phyloP scores from a whole-genome alignment of 2,888 invertebrate genomes.

The Strigamia transsilvanica region DNA sequence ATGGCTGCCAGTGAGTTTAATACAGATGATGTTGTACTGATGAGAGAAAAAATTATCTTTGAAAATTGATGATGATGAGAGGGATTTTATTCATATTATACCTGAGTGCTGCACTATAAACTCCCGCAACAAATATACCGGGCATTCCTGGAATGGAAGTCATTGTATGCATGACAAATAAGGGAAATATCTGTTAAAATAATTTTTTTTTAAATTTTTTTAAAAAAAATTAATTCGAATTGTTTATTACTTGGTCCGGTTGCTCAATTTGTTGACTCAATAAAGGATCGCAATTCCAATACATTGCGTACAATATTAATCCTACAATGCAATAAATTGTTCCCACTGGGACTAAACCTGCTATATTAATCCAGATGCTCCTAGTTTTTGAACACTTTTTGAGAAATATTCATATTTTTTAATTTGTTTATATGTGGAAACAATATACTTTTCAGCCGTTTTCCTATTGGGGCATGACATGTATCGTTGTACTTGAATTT shows the following conservation, averaged over 20 bases:
- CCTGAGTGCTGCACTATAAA: constrained; percentile 89
- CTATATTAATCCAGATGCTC: constrained; percentile 33
- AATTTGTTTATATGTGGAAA: no score
- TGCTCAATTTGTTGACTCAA: constrained; percentile 48
- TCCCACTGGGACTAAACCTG: background rate
- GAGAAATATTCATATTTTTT: background rate
- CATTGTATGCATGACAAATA: constrained; percentile 85
- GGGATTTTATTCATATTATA: background rate
- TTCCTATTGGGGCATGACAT: constrained; percentile 37
- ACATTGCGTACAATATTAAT: constrained; percentile 33
- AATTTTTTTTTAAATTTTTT: background rate
- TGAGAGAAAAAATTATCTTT: background rate
- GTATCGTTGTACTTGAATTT: constrained; percentile 50
- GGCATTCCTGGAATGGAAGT: constrained; percentile 79
- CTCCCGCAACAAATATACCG: constrained; percentile 88
- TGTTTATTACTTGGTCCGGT: constrained; percentile 46
- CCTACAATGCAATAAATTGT: constrained; percentile 46
- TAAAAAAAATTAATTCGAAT: background rate
- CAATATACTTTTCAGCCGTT: constrained; percentile 10
- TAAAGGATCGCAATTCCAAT: constrained; percentile 50
- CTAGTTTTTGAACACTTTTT: background rate
- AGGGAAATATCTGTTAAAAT: constrained; percentile 76
- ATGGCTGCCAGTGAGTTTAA: constrained; percentile 92
- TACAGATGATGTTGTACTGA: constrained; percentile 91
- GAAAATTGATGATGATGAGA: background rate